Conservation (phyloP, 1,140 invertebrate genomes). For the Parasteatoda tepidariorum region DNA sequence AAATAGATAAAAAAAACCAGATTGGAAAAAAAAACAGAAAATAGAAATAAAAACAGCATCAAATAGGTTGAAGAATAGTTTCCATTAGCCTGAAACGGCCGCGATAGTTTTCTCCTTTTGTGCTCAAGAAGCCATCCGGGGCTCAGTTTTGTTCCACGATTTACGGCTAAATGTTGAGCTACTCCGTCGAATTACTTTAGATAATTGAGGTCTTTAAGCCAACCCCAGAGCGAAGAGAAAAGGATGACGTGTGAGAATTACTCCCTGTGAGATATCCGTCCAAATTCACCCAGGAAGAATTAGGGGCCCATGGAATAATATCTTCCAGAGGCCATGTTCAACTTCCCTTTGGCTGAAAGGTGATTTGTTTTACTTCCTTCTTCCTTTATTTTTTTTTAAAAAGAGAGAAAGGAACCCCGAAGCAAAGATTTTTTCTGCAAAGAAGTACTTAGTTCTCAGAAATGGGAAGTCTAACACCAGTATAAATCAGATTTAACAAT, state of each 20-base stretch:
- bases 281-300: constrained; percentile 2
- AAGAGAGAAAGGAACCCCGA: no score
- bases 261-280: constrained; percentile 6
- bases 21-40: neutral
- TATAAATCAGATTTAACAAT: no score
- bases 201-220: constrained; percentile 37
- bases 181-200: constrained; percentile 20
- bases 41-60: neutral
- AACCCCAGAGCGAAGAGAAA: neutral
- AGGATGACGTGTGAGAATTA: constrained; percentile 15
- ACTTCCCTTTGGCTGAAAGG: no score
- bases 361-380: no score
- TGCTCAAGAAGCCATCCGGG: neutral
- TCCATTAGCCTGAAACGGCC: constrained; percentile 6
- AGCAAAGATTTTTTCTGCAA: no score
- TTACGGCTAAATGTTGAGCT: constrained; percentile 14
- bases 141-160: constrained; percentile 16
- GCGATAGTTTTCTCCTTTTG: constrained; percentile 12
- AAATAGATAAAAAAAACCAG: neutral
- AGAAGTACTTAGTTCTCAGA: no score
- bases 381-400: no score
- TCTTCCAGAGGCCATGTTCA: neutral
- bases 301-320: constrained; percentile 11
- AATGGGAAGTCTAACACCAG: no score
- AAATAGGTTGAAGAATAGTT: constrained; percentile 25